Base-by-base conservation (phyloP, 2,888 invertebrate genomes). In the Orchestes rusci region DNA sequence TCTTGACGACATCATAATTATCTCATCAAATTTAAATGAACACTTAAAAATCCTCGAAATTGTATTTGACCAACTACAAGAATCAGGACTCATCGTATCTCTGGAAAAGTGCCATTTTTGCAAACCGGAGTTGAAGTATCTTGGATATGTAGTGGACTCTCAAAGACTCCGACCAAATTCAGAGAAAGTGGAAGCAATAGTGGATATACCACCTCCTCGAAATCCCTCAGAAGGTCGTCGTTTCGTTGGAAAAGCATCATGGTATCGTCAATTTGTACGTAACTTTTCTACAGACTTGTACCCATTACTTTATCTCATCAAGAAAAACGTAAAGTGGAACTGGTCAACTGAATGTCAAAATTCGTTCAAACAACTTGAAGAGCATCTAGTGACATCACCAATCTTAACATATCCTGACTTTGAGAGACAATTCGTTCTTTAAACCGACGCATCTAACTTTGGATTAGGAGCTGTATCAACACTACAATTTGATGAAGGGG, bases 231-330 rank as follows among this genome's bases (percentile, higher is more conserved):
- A 30, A 13, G 13, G 42, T 16, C 16, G 45, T 18, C 29, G 29
- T 16, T 19, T 45, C 17, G 18, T 47, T 2, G 57, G 56, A 4
- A 35, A 47, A 10, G 40, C 49, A 2, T 52, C 53, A 1, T 57
- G 53, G 48, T 57, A 56, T 31, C 42, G 56, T 3, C 42, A 51
- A 23, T 57, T 57, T 17, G 37, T 56, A 3, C n/a, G n/a, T n/a
- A 23, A 23, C 23, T 23, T 23, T 8, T 23, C 23, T 23, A 7
- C 23, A 8, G 5, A 23, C 10, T 23, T 7, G 23, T 8, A 8
- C 23, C 23, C 10, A 23, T 23, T 23, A 23, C 23, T 23, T 23
- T 23, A 8, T n/a, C n/a, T n/a, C n/a, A n/a, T n/a, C n/a, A n/a
- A n/a, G n/a, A n/a, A n/a, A n/a, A n/a, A n/a, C n/a, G n/a, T n/a